Evolutionary conservation across 2,888 invertebrate species (phyloP), one percentile per base, ranked within the genome.

Genomic region (Pandemis cinnamomeana): DNA sequence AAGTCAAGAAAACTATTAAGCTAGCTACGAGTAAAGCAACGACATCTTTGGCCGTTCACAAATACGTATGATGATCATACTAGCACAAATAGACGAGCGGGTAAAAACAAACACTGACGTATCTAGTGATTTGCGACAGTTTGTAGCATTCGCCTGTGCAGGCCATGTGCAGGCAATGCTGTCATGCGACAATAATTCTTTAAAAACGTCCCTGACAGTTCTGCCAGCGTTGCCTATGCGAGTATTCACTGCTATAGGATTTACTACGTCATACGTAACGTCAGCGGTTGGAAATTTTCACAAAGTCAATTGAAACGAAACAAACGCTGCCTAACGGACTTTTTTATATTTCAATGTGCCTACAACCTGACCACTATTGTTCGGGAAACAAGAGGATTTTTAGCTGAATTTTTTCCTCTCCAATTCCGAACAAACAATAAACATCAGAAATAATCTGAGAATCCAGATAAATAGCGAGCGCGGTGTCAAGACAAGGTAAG

Each of bases 121-220:
- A 36, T 36, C 27, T 36, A 84, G 81, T 85, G 84, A 87, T 89
- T 87, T 87, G 84, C 81, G 80, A 83, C 82, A 84, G 89, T 87
- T 85, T 82, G 84, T 84, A 81, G 79, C 78, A 81, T 83, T 82
- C 84, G 81, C 82, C 82, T 82, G 78, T 79, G 77, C 79, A 78
- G 79, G 76, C 79, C 82, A 81, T 82, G 78, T 79, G 77, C 79
- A 78, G 79, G 76, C 79, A 80, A 82, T 80, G 81, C 83, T 87
- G 87, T 87, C 88, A 89, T 85, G 86, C 82, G 84, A 84, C 85
- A 84, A 86, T 89, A 87, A 90, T 90, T 89, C 89, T 89, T 91
- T 88, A 84, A 87, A 90, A 91, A 87, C 85, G 85, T 80, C 82
- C 79, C 82, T 87, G 90, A 87, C 91, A 89, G 87, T 82, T 83